These are phyloP conservation scores for Apamea sordens DNA, from an alignment of 2,888 invertebrate species.

Conservation along the genomic window DNA sequence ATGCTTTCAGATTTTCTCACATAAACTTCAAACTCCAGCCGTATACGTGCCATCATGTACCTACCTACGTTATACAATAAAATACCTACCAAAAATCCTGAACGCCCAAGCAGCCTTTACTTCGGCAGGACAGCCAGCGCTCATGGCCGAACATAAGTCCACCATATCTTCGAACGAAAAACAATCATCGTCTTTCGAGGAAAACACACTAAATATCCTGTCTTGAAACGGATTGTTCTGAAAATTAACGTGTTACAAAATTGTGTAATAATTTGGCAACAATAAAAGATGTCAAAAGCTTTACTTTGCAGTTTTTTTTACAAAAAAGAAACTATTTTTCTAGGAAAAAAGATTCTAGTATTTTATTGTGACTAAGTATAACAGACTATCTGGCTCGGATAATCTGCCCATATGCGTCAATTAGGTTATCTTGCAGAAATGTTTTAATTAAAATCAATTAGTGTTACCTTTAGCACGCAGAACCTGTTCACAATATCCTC, in stretches of 20 bases:
- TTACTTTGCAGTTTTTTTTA: background rate
- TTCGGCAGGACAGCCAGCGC: constrained; percentile 92
- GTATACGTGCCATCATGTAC: background rate
- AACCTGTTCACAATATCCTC: constrained; percentile 91
- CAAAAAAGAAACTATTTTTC: background rate
- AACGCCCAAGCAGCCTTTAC: constrained; percentile 95
- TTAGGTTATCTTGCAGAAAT: constrained; percentile 1
- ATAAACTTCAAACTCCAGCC: constrained; percentile 3
- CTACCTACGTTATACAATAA: background rate
- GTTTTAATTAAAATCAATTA: background rate
- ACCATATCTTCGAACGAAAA: constrained; percentile 95
- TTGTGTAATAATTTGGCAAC: background rate
- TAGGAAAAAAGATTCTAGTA: background rate
- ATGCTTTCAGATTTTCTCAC: constrained; percentile 31
- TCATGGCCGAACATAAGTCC: constrained; percentile 94
- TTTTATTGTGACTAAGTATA: background rate
- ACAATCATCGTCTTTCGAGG: constrained; percentile 91
- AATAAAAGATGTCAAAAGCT: background rate
- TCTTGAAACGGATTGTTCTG: constrained; percentile 94
- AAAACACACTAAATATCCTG: constrained; percentile 93
- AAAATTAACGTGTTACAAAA: constrained; percentile 68
- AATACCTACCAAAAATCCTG: constrained; percentile 92
- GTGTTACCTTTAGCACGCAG: constrained; percentile 91
- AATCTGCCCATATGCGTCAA: background rate
- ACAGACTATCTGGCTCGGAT: background rate